These are phyloP conservation scores for Bugulina stolonifera DNA, from an alignment of 2,888 invertebrate species.

Conservation along the genomic window DNA sequence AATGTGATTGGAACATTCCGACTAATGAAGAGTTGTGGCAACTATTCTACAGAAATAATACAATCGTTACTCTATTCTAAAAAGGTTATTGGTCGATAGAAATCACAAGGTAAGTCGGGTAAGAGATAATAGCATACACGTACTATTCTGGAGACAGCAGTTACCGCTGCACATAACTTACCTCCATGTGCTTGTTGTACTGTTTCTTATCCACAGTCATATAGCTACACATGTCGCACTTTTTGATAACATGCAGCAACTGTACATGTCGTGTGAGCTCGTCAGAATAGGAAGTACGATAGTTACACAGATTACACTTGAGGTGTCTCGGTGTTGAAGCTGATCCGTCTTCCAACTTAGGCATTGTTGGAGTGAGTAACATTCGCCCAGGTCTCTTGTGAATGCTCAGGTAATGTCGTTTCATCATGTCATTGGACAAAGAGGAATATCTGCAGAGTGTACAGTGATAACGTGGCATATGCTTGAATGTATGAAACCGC, in stretches of 20 bases:
- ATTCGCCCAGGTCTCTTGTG: not conserved
- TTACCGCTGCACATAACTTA: too few relatives aligned
- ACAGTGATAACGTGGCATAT: not conserved
- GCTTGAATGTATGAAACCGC: not conserved
- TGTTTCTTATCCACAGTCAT: not conserved
- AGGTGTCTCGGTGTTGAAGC: not conserved
- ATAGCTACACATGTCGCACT: conserved; percentile 2
- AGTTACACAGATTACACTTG: conserved; percentile 1
- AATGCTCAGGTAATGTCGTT: conserved; percentile 1
- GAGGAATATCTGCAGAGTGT: not conserved
- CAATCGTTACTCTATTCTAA: too few relatives aligned
- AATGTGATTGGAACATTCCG: too few relatives aligned
- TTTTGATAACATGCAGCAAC: not conserved
- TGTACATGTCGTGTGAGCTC: not conserved
- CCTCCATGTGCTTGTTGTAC: conserved; percentile 2
- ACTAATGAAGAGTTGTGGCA: too few relatives aligned
- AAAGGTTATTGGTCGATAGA: too few relatives aligned
- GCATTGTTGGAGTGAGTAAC: not conserved
- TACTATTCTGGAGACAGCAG: too few relatives aligned
- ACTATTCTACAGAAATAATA: too few relatives aligned
- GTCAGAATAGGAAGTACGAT: not conserved
- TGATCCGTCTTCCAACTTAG: not conserved
- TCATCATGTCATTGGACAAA: conserved; percentile 1
- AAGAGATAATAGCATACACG: too few relatives aligned
- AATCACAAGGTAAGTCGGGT: too few relatives aligned